A percentile compares a stretch with the other conserved stretches of the same genome.
phyloP scores from a whole-genome alignment of 2,888 invertebrate species.

The Rotaria sp. region DNA sequence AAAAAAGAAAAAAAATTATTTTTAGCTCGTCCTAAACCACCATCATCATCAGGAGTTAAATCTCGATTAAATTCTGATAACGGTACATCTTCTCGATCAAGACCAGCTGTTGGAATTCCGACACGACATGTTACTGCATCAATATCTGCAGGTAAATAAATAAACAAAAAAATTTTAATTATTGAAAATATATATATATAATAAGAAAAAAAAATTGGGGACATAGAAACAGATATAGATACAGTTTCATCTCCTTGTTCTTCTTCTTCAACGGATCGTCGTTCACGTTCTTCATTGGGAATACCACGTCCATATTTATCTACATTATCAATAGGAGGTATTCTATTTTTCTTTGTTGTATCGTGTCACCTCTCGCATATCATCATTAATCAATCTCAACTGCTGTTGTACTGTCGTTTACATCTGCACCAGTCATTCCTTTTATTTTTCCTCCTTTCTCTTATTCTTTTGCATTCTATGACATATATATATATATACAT shows the following conservation, averaged over 20 bases:
- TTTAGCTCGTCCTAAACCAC: constrained; percentile 18
- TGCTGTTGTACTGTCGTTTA: neutral
- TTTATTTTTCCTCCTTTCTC: neutral
- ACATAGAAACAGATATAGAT: neutral
- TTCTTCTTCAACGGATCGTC: neutral
- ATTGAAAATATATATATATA: neutral
- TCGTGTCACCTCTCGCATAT: neutral
- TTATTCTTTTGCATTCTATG: neutral
- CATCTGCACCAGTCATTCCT: neutral
- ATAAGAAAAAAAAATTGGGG: neutral
- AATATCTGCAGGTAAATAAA: neutral
- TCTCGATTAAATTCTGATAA: neutral
- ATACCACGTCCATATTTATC: constrained; percentile 2
- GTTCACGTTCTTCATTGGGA: constrained; percentile 16
- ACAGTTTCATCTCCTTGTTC: neutral
- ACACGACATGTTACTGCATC: neutral
- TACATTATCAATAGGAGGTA: neutral
- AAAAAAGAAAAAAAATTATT: neutral
- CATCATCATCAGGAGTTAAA: neutral
- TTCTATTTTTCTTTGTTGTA: neutral
- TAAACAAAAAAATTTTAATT: neutral
- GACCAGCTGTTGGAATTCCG: neutral
- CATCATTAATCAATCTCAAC: constrained; percentile 1
- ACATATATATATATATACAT: neutral
- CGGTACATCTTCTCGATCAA: neutral